Evolutionary conservation across 2,888 invertebrate genomes (phyloP), one percentile per base, ranked within the genome.

Genomic region (Spodoptera exigua): DNA sequence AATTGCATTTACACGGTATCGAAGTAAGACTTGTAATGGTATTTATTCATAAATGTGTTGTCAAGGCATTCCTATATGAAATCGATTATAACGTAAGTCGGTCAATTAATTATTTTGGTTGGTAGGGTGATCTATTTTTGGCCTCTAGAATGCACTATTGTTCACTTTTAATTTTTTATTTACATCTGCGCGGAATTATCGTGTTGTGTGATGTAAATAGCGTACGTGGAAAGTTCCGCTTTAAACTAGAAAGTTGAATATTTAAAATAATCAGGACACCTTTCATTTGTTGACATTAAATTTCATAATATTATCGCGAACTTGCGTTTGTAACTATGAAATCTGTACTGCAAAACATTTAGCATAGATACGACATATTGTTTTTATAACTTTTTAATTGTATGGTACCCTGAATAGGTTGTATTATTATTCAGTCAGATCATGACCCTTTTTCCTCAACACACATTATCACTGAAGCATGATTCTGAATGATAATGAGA

Each of bases 61-160:
- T 63, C 58, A 56, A 61, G 62, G 55, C 56, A 65, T 75, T 69
- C 64, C 70, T 78, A 58, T 71, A 73, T 61, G 52, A 56, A 71
- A 69, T 74, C 79, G 71, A 74, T 71, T 74, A 64, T 52, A 46
- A 67, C 45, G 61, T 74, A 78, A 78, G 71, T 83, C 79, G 81
- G 82, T 80, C 82, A 79, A 61, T 76, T 80, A 83, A 82, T 84
- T 89, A 89, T 87, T 89, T 88, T 84, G 62, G 86, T 84, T 86
- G 84, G 81, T 87, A 84, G 88, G 87, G 83, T 86, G 84, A 85
- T 72, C 89, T 91, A 91, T 91, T 91, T 91, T 87, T 81, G 84
- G 81, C 75, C 79, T 74, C 80, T 83, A 79, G 70, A 77, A 79
- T 81, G 80, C 79, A 81, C 79, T 83, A 79, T 80, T 78, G 76